Percentiles rank a stretch among this genome's conserved stretches.
Evolutionary conservation across 2,888 invertebrate species (phyloP).

Genomic region (Agrotis exclamationis): DNA sequence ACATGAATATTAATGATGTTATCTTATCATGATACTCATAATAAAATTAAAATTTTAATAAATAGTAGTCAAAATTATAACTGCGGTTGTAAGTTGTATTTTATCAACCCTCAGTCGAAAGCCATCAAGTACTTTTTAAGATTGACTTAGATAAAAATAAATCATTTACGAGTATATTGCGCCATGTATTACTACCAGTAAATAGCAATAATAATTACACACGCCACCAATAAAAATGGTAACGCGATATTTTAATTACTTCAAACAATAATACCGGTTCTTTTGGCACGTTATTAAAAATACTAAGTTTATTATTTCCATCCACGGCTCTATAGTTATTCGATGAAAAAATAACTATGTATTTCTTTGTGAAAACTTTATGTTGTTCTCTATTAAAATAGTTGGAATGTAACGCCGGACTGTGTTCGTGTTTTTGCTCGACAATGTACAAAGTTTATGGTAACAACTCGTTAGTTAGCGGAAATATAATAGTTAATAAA

Average conservation of each 20-base stretch:
- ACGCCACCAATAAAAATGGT: conserved; percentile 25
- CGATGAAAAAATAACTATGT: conserved; percentile 46
- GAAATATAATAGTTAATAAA: conserved; percentile 37
- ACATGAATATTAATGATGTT: conserved; percentile 11
- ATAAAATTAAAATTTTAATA: conserved; percentile 29
- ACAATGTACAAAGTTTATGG: conserved; percentile 33
- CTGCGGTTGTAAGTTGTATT: background rate
- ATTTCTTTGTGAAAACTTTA: conserved; percentile 48
- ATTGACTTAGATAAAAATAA: conserved; percentile 13
- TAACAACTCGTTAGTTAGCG: conserved; percentile 19
- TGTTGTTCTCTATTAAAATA: conserved; percentile 44
- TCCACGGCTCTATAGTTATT: conserved; percentile 39
- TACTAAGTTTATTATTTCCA: conserved; percentile 49
- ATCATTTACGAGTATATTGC: conserved; percentile 19
- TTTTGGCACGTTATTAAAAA: conserved; percentile 41
- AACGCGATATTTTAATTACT: conserved; percentile 42
- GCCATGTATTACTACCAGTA: conserved; percentile 9
- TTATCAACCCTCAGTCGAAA: background rate
- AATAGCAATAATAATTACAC: conserved; percentile 35
- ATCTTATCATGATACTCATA: conserved; percentile 18
- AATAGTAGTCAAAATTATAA: conserved; percentile 12
- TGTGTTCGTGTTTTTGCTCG: conserved; percentile 44
- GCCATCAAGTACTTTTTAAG: conserved; percentile 13
- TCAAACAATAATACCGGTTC: conserved; percentile 38
- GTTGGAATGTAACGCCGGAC: conserved; percentile 43